Evolutionary conservation across 1,140 invertebrate species (phyloP), one percentile per base, ranked within the genome.

Genomic region (Drosophila ambigua): DNA sequence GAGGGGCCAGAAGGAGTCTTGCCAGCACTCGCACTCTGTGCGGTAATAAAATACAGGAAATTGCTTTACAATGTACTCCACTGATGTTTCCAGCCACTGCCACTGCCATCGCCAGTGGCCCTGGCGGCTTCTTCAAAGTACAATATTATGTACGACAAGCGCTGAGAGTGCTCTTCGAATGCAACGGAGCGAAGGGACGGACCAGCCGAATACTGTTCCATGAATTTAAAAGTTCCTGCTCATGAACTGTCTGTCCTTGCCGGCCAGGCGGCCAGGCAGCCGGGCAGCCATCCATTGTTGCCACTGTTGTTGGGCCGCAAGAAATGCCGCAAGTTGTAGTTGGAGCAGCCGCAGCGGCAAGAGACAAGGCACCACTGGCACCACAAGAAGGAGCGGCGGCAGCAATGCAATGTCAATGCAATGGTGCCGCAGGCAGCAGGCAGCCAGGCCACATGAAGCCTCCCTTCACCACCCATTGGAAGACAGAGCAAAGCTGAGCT

Each of bases 31-130:
- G 60, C 66, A 80, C 62, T 75, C 73, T 73, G 65, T 77, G 74
- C 68, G 77, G 69, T 64, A 79, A 79, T 79, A 77, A 79, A 79
- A 79, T 79, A 77, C 74, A 79, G 77, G 77, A 79, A 79, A 79
- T 79, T 79, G 77, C 77, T 79, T 79, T 79, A 79, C 77, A 79
- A 79, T 79, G 77, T 79, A 67, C 72, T 39, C 35, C 35, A 39
- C 4, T 13, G 35, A 39, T 39, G 35, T 39, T 39, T 39, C 35
- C 35, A 39, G 35, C 35, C 35, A 39, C 11, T 39, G 35, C 35
- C 35, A 39, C 11, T 39, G 35, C 35, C 35, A 39, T 13, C 11
- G 73, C 66, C 45, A 65, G n/a, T 58, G 72, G 61, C 67, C 53
- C 43, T 65, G 61, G 76, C 58, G 53, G 53, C 66, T 63, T 65